Evolutionary conservation across 2,888 invertebrate species (phyloP).

Genomic region (Coelopa pilipes): DNA sequence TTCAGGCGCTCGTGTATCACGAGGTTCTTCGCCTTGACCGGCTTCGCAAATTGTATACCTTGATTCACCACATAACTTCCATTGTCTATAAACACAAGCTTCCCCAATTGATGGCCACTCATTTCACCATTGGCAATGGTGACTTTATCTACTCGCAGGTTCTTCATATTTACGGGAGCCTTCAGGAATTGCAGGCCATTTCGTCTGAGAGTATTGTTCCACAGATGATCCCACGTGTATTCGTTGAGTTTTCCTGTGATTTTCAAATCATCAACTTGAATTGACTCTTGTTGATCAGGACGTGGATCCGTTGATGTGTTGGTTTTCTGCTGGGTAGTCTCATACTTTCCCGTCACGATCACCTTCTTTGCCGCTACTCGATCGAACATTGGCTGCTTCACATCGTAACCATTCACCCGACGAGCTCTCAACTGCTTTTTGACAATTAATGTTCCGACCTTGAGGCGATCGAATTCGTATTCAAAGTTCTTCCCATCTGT

Average conservation of each 20-base stretch:
- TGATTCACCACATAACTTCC: constrained; percentile 66
- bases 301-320: constrained; percentile 2
- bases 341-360: constrained; percentile 47
- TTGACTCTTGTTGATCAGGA: constrained; percentile 41
- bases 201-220: constrained; percentile 68
- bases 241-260: constrained; percentile 69
- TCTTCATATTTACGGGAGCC: constrained; percentile 49
- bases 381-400: constrained; percentile 50
- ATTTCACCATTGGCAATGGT: constrained; percentile 52
- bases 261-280: constrained; percentile 66
- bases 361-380: constrained; percentile 55
- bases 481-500: constrained; percentile 26
- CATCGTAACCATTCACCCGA: constrained; percentile 54
- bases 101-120: constrained; percentile 51
- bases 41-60: constrained; percentile 66
- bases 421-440: constrained; percentile 49
- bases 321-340: constrained; percentile 35
- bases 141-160: constrained; percentile 59
- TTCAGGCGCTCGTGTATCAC: constrained; percentile 67
- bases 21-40: constrained; percentile 64
- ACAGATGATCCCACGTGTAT: constrained; percentile 65
- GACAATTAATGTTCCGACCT: constrained; percentile 56
- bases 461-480: constrained; percentile 52
- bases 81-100: constrained; percentile 63
- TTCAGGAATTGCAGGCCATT: constrained; percentile 68